phyloP scores from a whole-genome alignment of 2,113 vertebrate species.

The Lathamus discolor region DNA sequence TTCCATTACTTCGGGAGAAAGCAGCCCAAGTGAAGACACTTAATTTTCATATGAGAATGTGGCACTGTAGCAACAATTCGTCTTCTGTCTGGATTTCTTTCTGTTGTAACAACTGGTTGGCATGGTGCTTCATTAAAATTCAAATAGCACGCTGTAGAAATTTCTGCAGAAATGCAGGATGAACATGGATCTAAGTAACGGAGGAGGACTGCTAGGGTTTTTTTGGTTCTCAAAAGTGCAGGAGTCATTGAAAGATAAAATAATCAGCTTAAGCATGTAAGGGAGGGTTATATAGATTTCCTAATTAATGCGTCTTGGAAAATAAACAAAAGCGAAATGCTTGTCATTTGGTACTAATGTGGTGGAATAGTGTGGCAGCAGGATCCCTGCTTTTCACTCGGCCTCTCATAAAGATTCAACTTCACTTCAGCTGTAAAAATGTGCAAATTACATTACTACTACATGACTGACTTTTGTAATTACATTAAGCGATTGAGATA shows the following conservation, averaged over 20 bases:
- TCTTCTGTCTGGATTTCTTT: background rate
- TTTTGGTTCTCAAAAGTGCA: background rate
- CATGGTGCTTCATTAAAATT: slow-evolving; percentile 9
- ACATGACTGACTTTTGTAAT: slow-evolving; percentile 89
- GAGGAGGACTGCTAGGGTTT: background rate
- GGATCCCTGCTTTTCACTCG: slow-evolving; percentile 66
- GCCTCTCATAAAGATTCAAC: slow-evolving; percentile 68
- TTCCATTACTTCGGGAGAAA: background rate
- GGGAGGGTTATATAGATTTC: slow-evolving; percentile 40
- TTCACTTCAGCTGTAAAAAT: slow-evolving; percentile 78
- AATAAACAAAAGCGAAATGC: slow-evolving; percentile 66
- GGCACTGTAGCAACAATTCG: background rate
- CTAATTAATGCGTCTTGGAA: slow-evolving; percentile 44
- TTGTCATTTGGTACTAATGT: slow-evolving; percentile 67
- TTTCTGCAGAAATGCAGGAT: slow-evolving; percentile 10
- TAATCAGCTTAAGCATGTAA: background rate
- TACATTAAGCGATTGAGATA: slow-evolving; percentile 88
- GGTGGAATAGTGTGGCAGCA: slow-evolving; percentile 63
- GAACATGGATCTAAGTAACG: background rate
- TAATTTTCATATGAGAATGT: background rate
- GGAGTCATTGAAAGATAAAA: slow-evolving; percentile 24
- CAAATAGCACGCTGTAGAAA: background rate
- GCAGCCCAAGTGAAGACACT: background rate
- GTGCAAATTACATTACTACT: slow-evolving; percentile 81
- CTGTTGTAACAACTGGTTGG: background rate